These are phyloP conservation scores for Lasius platythorax DNA, from an alignment of 2,888 invertebrate genomes.

Conservation along the genomic window DNA sequence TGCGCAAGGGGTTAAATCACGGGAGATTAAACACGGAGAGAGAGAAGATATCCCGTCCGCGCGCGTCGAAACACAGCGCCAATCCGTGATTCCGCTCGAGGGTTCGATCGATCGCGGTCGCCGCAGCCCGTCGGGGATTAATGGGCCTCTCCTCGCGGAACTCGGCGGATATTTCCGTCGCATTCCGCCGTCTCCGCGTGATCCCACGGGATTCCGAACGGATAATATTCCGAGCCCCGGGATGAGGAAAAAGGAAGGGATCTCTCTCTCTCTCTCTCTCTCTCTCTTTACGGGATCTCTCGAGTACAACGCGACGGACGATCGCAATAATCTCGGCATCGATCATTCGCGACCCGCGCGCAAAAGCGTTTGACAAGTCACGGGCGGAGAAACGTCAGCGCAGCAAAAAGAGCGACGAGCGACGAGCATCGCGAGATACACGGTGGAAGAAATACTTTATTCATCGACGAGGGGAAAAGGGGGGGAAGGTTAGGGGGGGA, in stretches of 20 bases:
- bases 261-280: neutral
- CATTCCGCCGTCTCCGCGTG: conserved; percentile 37
- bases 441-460: conserved; percentile 78
- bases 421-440: conserved; percentile 69
- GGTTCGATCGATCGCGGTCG: conserved; percentile 31
- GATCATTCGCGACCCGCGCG: conserved; percentile 77
- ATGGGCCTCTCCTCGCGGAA: conserved; percentile 22
- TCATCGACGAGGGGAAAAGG: conserved; percentile 69
- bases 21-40: conserved; percentile 15
- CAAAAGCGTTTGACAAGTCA: conserved; percentile 69
- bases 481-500: conserved; percentile 46
- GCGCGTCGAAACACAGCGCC: conserved; percentile 32
- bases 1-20: conserved; percentile 33
- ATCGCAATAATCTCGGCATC: conserved; percentile 77
- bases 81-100: conserved; percentile 21
- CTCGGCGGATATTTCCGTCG: conserved; percentile 19
- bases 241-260: conserved; percentile 23
- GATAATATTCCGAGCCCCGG: conserved; percentile 13
- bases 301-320: conserved; percentile 9
- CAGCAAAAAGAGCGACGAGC: conserved; percentile 66
- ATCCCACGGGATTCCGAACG: conserved; percentile 44
- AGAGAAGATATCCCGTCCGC: conserved; percentile 19
- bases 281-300: neutral
- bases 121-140: conserved; percentile 34
- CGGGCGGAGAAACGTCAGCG: conserved; percentile 54